Evolutionary conservation across 1,140 invertebrate species (phyloP), one percentile per base, ranked within the genome.

Genomic region (Ericerus pela): DNA sequence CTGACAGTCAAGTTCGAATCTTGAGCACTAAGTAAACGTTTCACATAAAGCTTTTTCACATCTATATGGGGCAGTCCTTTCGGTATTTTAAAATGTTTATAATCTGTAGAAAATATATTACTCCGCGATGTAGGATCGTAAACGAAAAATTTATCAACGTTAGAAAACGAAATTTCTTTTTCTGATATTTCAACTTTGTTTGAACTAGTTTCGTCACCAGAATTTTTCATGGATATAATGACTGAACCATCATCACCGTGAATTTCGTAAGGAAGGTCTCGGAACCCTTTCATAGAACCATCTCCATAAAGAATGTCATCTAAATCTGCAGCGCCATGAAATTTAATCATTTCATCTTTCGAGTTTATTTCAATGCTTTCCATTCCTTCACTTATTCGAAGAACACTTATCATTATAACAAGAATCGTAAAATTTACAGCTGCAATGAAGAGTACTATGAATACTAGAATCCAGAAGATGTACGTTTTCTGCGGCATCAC

Each of bases 361-460:
- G 85, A 80, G 29, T 90, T 77, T 55, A 92, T 74, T 69, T 95
- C 88, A 62, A 94, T 76, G 56, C 82, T 83, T 65, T 89, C 80
- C 76, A 95, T 84, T 36, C 85, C 79, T 64, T 79, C 77, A 1
- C 83, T 81, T 54, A 88, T 69, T 52, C 79, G 66, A 47, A 88
- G 68, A 6, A 88, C 81, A 16, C 26, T 47, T 8, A 47, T 47
- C 41, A 47, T 47, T 5, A 47, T 47, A 4, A 47, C 18, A 10
- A 47, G 26, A 10, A 47, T 22, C 2, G 41, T 47, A 14, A 47
- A 47, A 24, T 47, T 47, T 5, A 47, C 41, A 8, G 41, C 41
- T 24, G 41, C 41, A 18, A 47, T 47, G 41, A 47, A 47, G 14
- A 47, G 26, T 24, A 47, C 16, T 5, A 47, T 47, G 22, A 47